Percentiles rank a stretch among this genome's conserved stretches.
phyloP scores from a whole-genome alignment of 2,797 vertebrate genomes.

The Dipus sagitta region DNA sequence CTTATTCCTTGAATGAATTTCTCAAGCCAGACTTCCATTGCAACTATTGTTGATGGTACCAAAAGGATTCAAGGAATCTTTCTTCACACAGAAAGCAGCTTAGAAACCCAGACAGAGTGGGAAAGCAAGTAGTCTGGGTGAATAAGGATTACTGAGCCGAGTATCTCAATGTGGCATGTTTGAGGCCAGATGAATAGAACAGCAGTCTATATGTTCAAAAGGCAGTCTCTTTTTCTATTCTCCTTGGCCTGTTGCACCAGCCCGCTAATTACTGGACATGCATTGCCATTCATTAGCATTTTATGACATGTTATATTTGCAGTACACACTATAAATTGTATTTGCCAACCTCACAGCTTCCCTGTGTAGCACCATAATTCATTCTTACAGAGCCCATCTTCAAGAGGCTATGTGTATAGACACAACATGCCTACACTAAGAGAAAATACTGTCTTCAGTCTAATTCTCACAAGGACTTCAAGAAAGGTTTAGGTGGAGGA shows the following conservation, averaged over 20 bases:
- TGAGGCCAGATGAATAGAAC: slow-evolving; percentile 61
- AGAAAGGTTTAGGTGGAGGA: neutral
- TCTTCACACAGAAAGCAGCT: slow-evolving; percentile 81
- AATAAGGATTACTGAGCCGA: slow-evolving; percentile 62
- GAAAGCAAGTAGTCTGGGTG: slow-evolving; percentile 80
- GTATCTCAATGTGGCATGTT: slow-evolving; percentile 55
- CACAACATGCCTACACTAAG: slow-evolving; percentile 7
- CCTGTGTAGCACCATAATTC: slow-evolving; percentile 65
- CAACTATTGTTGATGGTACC: slow-evolving; percentile 83
- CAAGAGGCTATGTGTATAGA: neutral
- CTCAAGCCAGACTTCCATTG: slow-evolving; percentile 86
- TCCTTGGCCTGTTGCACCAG: slow-evolving; percentile 65
- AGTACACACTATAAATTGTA: slow-evolving; percentile 67
- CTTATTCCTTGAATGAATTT: slow-evolving; percentile 85
- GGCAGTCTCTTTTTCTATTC: slow-evolving; percentile 71
- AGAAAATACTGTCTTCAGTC: neutral
- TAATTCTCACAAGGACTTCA: neutral
- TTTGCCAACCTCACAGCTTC: slow-evolving; percentile 74
- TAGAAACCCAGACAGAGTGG: slow-evolving; percentile 74
- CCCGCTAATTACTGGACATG: slow-evolving; percentile 58
- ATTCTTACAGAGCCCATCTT: neutral
- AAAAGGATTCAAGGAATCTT: slow-evolving; percentile 82
- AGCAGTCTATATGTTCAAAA: slow-evolving; percentile 63
- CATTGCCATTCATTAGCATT: slow-evolving; percentile 76
- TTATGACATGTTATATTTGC: slow-evolving; percentile 76